Conservation (phyloP, 2,113 vertebrate species). For the Turnix velox region DNA sequence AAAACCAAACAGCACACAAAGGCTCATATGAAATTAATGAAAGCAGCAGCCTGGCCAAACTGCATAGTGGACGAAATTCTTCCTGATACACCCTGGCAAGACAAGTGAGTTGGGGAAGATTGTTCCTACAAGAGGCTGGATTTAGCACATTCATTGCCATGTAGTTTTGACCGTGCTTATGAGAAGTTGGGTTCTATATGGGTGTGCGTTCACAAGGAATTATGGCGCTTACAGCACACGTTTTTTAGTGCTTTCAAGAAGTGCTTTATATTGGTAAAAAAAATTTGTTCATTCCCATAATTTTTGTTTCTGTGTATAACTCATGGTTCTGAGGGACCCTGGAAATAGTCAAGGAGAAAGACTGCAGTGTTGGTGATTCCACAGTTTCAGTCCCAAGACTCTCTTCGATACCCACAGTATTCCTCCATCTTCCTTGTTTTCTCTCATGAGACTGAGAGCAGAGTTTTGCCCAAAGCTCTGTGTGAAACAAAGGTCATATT, state of each 20-base stretch:
- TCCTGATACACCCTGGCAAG: background rate
- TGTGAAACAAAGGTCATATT: background rate
- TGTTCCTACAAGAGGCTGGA: background rate
- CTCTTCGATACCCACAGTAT: background rate
- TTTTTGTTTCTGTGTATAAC: background rate
- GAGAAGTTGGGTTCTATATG: background rate
- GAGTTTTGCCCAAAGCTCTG: background rate
- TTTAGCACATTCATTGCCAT: background rate
- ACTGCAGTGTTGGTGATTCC: background rate
- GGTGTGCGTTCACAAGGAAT: background rate
- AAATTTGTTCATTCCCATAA: background rate
- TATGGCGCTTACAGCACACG: background rate
- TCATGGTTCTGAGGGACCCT: background rate
- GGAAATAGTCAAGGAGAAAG: background rate
- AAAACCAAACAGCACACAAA: slow-evolving; percentile 40
- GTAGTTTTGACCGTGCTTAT: background rate
- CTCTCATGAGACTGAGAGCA: background rate
- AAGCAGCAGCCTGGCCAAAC: background rate
- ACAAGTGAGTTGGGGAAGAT: background rate
- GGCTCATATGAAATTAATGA: background rate
- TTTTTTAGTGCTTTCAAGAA: background rate
- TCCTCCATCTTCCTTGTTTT: background rate
- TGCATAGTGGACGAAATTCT: background rate
- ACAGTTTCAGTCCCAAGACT: background rate
- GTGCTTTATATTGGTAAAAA: background rate